Evolutionary conservation across 2,113 vertebrate genomes (phyloP), one percentile per base, ranked within the genome.

Genomic region (Sapajus apella): DNA sequence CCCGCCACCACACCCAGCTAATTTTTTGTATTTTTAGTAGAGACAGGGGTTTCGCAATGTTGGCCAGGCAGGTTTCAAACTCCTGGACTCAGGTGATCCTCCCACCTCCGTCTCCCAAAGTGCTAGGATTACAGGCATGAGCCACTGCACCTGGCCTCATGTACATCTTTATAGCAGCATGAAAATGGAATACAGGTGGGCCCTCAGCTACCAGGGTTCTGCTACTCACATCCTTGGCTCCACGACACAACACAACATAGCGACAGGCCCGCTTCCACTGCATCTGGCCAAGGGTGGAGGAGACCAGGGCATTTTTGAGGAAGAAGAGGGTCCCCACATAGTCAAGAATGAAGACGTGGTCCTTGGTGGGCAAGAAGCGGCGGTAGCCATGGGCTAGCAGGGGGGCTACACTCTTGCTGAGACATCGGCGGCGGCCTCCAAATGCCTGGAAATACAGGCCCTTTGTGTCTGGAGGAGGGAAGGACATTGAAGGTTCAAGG

Each of bases 331-430:
- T 98, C 47, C 98, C 98, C 1, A 77, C 52, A 5, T 98, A 98
- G 96, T 99, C 98, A 37, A 98, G 98, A 90, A 99, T 98, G 80
- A 98, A 98, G 90, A 98, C 70, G 0, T 99, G 98, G 82, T 99
- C 98, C 77, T 98, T 98, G 58, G 98, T 98, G 86, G 98, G 98
- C 93, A 98, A 66, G 96, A 98, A 98, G 87, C 98, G 98, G 47
- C 96, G 98, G 97, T 98, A 98, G 90, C 98, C 98, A n/a, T 98
- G 98, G 20, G 98, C 97, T 75, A 98, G 96, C 75, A 97, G 77
- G 0, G 98, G 98, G 27, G 98, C 97, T 6, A 98, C 97, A 0
- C 98, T 97, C 84, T 97, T 97, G 89, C 81, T 97, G 85, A 98
- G 95, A 45, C 82, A 90, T 58, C 96, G 97, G 90, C 94, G 97